phyloP scores from a whole-genome alignment of 1,140 invertebrate species.

The Anastatus disparis region DNA sequence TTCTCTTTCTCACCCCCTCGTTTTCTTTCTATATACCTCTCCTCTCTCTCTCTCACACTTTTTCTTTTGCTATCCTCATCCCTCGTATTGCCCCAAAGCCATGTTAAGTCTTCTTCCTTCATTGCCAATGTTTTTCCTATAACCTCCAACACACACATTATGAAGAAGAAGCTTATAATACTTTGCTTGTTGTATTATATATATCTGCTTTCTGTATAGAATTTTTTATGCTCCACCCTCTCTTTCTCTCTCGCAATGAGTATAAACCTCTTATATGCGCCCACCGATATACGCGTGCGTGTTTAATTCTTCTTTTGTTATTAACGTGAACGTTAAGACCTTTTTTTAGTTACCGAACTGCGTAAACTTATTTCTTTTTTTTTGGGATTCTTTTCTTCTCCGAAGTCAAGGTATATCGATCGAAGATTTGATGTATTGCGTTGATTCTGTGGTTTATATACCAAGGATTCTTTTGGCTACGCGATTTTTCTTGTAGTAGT shows the following conservation, averaged over 20 bases:
- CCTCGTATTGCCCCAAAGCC: conserved; percentile 3
- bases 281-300: conserved; percentile 14
- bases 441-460: not conserved
- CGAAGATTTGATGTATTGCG: conserved; percentile 16
- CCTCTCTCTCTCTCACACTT: conserved; percentile 47
- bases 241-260: conserved; percentile 4
- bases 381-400: not conserved
- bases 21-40: conserved; percentile 46
- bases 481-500: conserved; percentile 27
- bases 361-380: not conserved
- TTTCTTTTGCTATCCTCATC: conserved; percentile 51
- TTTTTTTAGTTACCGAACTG: not conserved
- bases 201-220: too few relatives aligned
- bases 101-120: conserved; percentile 55
- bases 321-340: too few relatives aligned
- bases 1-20: conserved; percentile 53
- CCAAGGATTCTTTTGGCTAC: conserved; percentile 46
- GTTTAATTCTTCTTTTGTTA: not conserved
- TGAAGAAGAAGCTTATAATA: too few relatives aligned
- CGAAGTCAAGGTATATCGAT: conserved; percentile 27
- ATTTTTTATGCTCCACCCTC: conserved; percentile 41
- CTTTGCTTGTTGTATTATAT: too few relatives aligned
- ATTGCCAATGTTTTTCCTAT: conserved; percentile 57
- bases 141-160: conserved; percentile 61
- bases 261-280: too few relatives aligned